Conservation (phyloP, 2,113 vertebrate genomes). For the Notothenia coriiceps region DNA sequence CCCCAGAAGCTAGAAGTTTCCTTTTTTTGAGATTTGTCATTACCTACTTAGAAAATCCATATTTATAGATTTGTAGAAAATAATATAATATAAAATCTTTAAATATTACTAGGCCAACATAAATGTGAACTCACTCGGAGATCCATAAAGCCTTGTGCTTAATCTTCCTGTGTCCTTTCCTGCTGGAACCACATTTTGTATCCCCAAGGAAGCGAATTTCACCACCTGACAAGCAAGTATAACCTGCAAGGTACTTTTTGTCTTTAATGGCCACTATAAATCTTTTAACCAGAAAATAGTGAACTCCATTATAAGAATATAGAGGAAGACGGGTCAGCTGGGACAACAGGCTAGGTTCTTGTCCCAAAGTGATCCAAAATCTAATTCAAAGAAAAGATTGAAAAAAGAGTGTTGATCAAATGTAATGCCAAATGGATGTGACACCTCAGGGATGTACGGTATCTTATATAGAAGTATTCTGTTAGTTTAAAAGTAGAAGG, state of each 20-base stretch:
- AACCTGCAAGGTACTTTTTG: constrained; percentile 26
- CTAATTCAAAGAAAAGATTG: not conserved
- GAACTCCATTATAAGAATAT: constrained; percentile 34
- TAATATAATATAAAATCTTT: not conserved
- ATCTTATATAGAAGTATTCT: not conserved
- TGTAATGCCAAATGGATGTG: not conserved
- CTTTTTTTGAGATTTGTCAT: not conserved
- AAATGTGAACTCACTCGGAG: not conserved
- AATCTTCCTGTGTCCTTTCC: constrained; percentile 3
- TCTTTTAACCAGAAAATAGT: constrained; percentile 53
- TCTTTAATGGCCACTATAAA: constrained; percentile 42
- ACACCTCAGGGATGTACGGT: constrained; percentile 4
- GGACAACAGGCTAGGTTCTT: constrained; percentile 19
- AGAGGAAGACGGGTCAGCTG: constrained; percentile 25
- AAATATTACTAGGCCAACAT: not conserved
- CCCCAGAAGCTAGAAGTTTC: not conserved
- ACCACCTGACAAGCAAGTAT: constrained; percentile 33
- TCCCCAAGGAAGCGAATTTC: constrained; percentile 17
- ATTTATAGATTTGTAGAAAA: not conserved
- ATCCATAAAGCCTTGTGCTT: constrained; percentile 5
- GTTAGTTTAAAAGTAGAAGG: not conserved
- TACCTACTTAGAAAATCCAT: not conserved
- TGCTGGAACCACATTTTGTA: constrained; percentile 19
- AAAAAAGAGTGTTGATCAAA: constrained; percentile 14
- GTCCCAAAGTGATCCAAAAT: not conserved